Conservation (phyloP, 2,888 invertebrate genomes). For the Nephrotoma flavescens region DNA sequence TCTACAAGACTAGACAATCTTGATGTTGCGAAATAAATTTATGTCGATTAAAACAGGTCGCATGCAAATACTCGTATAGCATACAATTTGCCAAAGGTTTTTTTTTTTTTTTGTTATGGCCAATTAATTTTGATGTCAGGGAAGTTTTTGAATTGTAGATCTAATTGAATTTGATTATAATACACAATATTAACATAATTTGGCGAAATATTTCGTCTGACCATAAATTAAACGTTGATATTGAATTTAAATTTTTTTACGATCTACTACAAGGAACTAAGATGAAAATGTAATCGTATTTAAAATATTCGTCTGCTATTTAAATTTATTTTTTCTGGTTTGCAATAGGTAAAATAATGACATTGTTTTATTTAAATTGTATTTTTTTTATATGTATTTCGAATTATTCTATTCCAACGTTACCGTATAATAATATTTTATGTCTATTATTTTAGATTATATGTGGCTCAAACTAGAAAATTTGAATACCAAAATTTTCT, state of each 20-base stretch:
- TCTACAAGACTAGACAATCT: too few relatives aligned
- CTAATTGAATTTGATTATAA: not conserved
- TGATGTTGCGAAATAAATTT: too few relatives aligned
- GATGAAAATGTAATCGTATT: not conserved
- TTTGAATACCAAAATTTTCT: too few relatives aligned
- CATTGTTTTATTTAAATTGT: too few relatives aligned
- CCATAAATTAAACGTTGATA: not conserved
- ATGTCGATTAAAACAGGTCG: too few relatives aligned
- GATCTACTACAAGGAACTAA: not conserved
- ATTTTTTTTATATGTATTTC: too few relatives aligned
- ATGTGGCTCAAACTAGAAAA: too few relatives aligned
- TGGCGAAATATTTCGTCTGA: not conserved
- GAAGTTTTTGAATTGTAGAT: not conserved
- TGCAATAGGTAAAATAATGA: not conserved
- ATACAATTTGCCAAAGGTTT: too few relatives aligned
- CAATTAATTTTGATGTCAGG: not conserved
- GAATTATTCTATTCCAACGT: too few relatives aligned
- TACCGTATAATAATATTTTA: too few relatives aligned
- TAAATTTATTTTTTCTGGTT: not conserved
- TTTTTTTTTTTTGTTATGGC: not conserved
- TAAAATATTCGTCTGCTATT: not conserved
- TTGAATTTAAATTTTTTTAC: not conserved
- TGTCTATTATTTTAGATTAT: too few relatives aligned
- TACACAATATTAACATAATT: not conserved
- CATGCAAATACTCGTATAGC: too few relatives aligned